Base-by-base conservation (phyloP, 2,888 invertebrate genomes). In the Himalopsyche anomala region DNA sequence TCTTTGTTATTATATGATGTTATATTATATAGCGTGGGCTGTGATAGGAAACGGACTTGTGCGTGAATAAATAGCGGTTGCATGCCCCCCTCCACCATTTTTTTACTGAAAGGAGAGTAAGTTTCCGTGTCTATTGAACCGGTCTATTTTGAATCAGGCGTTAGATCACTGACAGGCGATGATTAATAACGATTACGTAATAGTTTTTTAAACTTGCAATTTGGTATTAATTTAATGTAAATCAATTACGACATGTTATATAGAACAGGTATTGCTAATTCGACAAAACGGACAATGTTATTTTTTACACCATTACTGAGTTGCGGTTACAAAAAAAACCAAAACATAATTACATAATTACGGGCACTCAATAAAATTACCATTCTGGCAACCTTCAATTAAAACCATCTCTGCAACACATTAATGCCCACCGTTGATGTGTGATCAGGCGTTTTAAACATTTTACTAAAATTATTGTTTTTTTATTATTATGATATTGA, bases 371-470 rank as follows among this genome's bases (percentile, higher is more conserved):
- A 86, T 86, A 87, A 87, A 87, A 87, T 86, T 84, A 86, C 86
- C 81, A 86, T 84, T 84, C 81, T 84, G 83, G 85, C 80, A 83
- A 84, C 87, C 86, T 84, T 81, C 85, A 87, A 87, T 87, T 85
- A 84, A 85, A 85, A 83, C 83, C 85, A 80, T 85, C 80, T 54
- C 45, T 56, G 81, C 87, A 86, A 86, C 87, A 87, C 87, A 79
- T 83, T 83, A 83, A 83, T 85, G 55, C 54, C 15, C 56, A 80
- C 80, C 69, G 51, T 80, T 83, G 84, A 80, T 69, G 51, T 80
- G 28, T 55, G 40, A 19, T 19, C 83, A 84, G 86, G 36, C 45
- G 84, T 79, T 15, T 38, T 6, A n/a, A 87, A 87, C 84, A 45
- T 28, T 85, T 74, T 17, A 28, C 40, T 79, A 54, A 45, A 74